phyloP scores from a whole-genome alignment of 2,888 invertebrate species.

The Colostygia pectinataria region DNA sequence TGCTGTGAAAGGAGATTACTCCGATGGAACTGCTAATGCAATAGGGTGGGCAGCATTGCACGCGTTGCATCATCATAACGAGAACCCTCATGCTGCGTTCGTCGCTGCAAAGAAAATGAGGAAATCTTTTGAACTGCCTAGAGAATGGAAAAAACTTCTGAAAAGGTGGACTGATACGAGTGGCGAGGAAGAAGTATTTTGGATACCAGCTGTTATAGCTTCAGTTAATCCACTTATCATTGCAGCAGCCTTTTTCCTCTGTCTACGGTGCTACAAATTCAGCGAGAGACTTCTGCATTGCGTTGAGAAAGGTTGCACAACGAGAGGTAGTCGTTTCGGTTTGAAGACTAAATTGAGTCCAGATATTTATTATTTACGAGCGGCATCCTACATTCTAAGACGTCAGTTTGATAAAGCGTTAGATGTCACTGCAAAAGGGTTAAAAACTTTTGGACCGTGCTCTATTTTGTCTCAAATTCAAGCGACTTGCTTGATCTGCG shows the following conservation, averaged over 20 bases:
- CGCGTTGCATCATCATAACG: conserved; percentile 56
- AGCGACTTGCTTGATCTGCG: conserved; percentile 52
- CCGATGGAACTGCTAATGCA: conserved; percentile 65
- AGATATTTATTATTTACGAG: conserved; percentile 62
- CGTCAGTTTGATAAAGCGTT: conserved; percentile 52
- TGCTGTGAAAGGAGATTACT: conserved; percentile 63
- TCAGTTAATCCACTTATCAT: conserved; percentile 60
- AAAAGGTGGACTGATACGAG: conserved; percentile 61
- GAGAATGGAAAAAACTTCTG: conserved; percentile 61
- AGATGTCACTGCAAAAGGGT: conserved; percentile 46
- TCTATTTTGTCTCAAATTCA: conserved; percentile 64
- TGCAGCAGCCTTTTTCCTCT: conserved; percentile 73
- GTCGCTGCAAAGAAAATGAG: conserved; percentile 69
- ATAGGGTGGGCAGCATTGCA: conserved; percentile 75
- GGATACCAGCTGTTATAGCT: conserved; percentile 57
- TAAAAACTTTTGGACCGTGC: conserved; percentile 60
- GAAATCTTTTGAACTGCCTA: conserved; percentile 59
- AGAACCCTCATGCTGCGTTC: conserved; percentile 56
- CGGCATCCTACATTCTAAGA: conserved; percentile 57
- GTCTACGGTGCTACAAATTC: conserved; percentile 66
- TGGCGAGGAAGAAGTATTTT: conserved; percentile 69
- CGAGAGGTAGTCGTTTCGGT: conserved; percentile 47
- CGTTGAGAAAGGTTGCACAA: conserved; percentile 55
- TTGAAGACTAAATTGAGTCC: conserved; percentile 33
- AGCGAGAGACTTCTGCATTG: conserved; percentile 59